Percentiles rank a stretch among this genome's conserved stretches.
Conservation (phyloP, 2,888 invertebrate genomes). For the Ormyrus rosae region DNA sequence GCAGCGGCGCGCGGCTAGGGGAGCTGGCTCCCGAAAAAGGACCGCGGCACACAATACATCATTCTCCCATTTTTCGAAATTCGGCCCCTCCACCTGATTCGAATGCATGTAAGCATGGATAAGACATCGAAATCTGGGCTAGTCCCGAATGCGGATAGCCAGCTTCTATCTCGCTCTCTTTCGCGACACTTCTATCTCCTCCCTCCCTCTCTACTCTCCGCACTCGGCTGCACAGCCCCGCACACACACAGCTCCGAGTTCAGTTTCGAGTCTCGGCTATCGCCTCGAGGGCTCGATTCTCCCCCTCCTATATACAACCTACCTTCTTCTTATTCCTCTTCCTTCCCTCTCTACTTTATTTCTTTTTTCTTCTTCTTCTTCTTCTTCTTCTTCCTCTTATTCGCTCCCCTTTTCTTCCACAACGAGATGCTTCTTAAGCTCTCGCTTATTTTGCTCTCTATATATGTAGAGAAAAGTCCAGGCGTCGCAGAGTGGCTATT, state of each 20-base stretch:
- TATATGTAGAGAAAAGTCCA: background rate
- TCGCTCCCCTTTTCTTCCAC: constrained; percentile 16
- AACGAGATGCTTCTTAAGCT: constrained; percentile 52
- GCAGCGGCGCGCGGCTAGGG: no score
- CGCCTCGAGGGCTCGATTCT: constrained; percentile 41
- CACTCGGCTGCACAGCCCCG: no score
- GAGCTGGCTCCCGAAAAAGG: no score
- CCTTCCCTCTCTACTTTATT: background rate
- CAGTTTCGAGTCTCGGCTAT: constrained; percentile 35
- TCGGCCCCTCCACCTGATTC: no score
- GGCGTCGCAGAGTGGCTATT: constrained; percentile 39
- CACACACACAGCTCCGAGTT: constrained; percentile 21
- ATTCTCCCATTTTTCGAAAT: no score
- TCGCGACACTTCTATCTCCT: constrained; percentile 10
- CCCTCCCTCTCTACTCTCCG: background rate
- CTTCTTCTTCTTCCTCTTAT: background rate
- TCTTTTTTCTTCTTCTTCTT: background rate
- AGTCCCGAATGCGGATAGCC: constrained; percentile 36
- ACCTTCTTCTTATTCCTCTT: constrained; percentile 13
- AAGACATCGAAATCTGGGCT: constrained; percentile 43
- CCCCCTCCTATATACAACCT: constrained; percentile 1
- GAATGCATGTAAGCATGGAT: constrained; percentile 18
- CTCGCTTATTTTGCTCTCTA: constrained; percentile 36
- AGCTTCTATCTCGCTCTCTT: constrained; percentile 27
- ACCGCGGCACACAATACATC: no score